These are phyloP conservation scores for Oryzias javanicus DNA, from an alignment of 2,113 vertebrate species.

Conservation along the genomic window DNA sequence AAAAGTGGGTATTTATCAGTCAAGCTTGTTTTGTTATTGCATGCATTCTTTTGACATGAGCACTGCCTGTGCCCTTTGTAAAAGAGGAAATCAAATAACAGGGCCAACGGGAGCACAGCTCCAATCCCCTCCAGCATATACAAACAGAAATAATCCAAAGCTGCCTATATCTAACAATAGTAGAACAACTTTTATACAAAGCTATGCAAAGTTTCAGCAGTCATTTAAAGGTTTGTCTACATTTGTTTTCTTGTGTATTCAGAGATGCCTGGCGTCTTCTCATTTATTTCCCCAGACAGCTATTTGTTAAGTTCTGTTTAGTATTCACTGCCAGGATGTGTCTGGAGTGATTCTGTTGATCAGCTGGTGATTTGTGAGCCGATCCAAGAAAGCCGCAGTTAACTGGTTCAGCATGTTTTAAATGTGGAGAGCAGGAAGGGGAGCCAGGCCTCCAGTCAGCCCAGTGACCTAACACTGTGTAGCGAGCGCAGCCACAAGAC, in stretches of 20 bases:
- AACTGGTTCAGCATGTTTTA: constrained; percentile 53
- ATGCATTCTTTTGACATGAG: constrained; percentile 73
- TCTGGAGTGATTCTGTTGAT: constrained; percentile 65
- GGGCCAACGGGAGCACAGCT: constrained; percentile 68
- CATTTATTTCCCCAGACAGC: constrained; percentile 62
- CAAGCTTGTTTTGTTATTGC: constrained; percentile 71
- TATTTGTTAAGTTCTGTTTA: constrained; percentile 68
- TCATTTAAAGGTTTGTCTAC: constrained; percentile 58
- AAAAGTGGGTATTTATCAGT: constrained; percentile 71
- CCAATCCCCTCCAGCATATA: constrained; percentile 68
- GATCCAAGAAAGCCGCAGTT: constrained; percentile 45
- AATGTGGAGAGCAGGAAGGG: constrained; percentile 34
- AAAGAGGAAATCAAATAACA: constrained; percentile 75
- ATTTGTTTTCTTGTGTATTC: constrained; percentile 57
- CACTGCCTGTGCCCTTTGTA: constrained; percentile 72
- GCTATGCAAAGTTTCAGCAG: constrained; percentile 68
- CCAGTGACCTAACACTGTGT: constrained; percentile 51
- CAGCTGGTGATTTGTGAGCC: constrained; percentile 56
- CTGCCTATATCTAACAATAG: constrained; percentile 72
- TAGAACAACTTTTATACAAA: constrained; percentile 73
- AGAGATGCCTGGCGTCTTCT: constrained; percentile 50
- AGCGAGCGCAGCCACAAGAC: constrained; percentile 45
- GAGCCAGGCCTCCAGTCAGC: constrained; percentile 46
- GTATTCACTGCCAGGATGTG: constrained; percentile 59
- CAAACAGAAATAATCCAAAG: constrained; percentile 72